Evolutionary conservation across 2,113 vertebrate species (phyloP).

Genomic region (Calidris pugnax): DNA sequence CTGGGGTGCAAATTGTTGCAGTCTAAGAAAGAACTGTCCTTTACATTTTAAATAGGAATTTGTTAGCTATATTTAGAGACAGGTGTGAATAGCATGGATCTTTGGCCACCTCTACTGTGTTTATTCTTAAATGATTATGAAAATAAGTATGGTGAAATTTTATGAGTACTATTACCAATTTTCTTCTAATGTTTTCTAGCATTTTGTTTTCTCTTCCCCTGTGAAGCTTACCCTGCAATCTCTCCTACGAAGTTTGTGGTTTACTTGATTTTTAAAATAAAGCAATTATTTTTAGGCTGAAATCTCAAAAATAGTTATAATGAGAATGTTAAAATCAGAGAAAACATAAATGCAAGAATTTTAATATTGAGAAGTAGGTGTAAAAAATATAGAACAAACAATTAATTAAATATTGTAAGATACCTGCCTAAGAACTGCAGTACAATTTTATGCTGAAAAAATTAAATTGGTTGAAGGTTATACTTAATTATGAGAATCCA

Average conservation of each 20-base stretch:
- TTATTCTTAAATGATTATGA: background rate
- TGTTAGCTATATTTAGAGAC: background rate
- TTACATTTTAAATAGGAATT: background rate
- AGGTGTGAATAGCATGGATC: background rate
- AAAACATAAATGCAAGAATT: background rate
- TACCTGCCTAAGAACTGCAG: background rate
- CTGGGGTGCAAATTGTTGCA: background rate
- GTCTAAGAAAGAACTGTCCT: background rate
- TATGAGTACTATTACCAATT: background rate
- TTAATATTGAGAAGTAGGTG: background rate
- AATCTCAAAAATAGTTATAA: background rate
- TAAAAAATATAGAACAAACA: background rate
- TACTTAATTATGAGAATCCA: conserved; percentile 48
- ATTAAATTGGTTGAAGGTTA: conserved; percentile 5
- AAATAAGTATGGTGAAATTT: background rate
- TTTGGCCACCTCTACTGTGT: background rate
- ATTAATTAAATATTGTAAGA: background rate
- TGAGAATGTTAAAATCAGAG: background rate
- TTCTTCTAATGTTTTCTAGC: background rate
- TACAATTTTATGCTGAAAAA: background rate
- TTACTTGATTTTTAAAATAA: background rate
- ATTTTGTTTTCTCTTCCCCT: background rate
- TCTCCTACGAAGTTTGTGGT: background rate
- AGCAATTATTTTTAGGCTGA: background rate
- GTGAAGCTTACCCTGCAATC: fast-evolving